A percentile compares a stretch with the other conserved stretches of the same genome.
Conservation (phyloP, 2,113 vertebrate species). For the Okapia johnstoni region DNA sequence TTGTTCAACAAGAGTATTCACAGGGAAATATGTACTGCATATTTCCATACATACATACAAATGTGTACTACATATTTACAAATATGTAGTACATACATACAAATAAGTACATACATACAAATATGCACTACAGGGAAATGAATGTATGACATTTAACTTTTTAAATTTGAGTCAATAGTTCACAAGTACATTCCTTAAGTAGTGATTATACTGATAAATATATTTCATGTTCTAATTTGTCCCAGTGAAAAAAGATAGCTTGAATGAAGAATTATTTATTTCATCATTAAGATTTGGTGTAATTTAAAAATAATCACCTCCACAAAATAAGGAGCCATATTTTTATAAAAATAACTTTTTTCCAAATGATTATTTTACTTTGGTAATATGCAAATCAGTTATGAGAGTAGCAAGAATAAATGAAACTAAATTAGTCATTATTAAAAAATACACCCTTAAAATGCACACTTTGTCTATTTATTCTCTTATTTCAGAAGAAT, state of each 20-base stretch:
- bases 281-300: background rate
- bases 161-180: background rate
- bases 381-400: constrained; percentile 39
- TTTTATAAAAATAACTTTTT: constrained; percentile 61
- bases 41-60: background rate
- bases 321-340: constrained; percentile 46
- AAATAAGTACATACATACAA: background rate
- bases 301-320: constrained; percentile 19
- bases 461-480: background rate
- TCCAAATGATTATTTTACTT: background rate
- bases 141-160: background rate
- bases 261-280: constrained; percentile 64
- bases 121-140: background rate
- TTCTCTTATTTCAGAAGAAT: constrained; percentile 43
- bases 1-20: background rate
- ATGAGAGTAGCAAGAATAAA: constrained; percentile 51
- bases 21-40: background rate
- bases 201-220: background rate
- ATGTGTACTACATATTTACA: background rate
- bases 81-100: background rate
- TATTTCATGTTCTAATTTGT: constrained; percentile 54
- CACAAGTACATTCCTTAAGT: background rate
- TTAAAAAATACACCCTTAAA: constrained; percentile 56
- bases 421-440: constrained; percentile 45
- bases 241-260: background rate